A percentile compares a stretch with the other conserved stretches of the same genome.
phyloP scores from a whole-genome alignment of 2,888 invertebrate genomes.

The Drosophila longiperda region DNA sequence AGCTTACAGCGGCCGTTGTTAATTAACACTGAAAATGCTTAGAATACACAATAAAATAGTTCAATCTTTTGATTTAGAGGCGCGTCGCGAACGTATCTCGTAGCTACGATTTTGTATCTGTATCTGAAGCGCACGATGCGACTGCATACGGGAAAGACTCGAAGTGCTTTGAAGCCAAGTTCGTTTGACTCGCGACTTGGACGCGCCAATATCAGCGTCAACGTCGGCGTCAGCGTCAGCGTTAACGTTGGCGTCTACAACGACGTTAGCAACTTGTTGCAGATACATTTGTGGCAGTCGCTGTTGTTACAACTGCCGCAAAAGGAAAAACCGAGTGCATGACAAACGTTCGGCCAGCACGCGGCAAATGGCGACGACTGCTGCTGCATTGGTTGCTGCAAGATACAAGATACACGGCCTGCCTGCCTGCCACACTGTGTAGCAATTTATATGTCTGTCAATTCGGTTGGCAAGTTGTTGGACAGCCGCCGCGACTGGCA shows the following conservation, averaged over 20 bases:
- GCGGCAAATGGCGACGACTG: slow-evolving; percentile 43
- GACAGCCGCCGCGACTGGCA: slow-evolving; percentile 31
- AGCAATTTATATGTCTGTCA: slow-evolving; percentile 81
- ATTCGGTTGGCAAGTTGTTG: slow-evolving; percentile 65
- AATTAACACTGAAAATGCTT: slow-evolving; percentile 30
- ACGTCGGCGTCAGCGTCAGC: neutral
- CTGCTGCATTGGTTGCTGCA: slow-evolving; percentile 25
- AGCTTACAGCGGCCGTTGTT: slow-evolving; percentile 43
- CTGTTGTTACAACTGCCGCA: slow-evolving; percentile 60
- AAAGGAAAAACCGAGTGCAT: slow-evolving; percentile 80
- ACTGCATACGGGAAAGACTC: slow-evolving; percentile 78
- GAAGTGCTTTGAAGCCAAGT: slow-evolving; percentile 74
- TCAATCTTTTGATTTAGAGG: slow-evolving; percentile 22
- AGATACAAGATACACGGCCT: slow-evolving; percentile 72
- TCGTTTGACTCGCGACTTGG: slow-evolving; percentile 56
- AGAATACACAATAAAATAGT: slow-evolving; percentile 5
- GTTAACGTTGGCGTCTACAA: slow-evolving; percentile 18
- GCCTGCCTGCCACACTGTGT: slow-evolving; percentile 33
- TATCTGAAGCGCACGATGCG: slow-evolving; percentile 50
- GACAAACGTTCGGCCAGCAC: slow-evolving; percentile 75
- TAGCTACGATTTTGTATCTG: slow-evolving; percentile 22
- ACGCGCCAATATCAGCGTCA: slow-evolving; percentile 20
- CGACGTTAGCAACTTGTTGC: slow-evolving; percentile 78
- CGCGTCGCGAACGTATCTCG: slow-evolving; percentile 53
- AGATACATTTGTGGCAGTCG: slow-evolving; percentile 70